phyloP scores from a whole-genome alignment of 1,140 invertebrate species.

The Tribolium madens region DNA sequence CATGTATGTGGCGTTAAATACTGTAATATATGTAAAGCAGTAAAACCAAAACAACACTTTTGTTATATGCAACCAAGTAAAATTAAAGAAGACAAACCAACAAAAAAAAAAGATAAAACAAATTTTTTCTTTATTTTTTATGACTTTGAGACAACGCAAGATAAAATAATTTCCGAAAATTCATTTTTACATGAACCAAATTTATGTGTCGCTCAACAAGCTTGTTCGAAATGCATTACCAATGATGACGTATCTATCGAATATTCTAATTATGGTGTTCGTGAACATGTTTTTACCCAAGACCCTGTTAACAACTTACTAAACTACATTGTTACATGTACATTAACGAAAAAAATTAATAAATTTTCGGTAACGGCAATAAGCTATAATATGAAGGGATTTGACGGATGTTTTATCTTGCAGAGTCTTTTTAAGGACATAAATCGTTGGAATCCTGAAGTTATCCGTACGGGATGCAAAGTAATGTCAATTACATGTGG shows the following conservation, averaged over 20 bases:
- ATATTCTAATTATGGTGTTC: conserved; percentile 19
- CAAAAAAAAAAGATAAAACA: conserved; percentile 10
- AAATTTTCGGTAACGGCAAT: conserved; percentile 20
- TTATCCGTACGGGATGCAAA: conserved; percentile 32
- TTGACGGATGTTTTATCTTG: conserved; percentile 33
- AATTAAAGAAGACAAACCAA: not conserved
- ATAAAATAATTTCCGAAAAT: conserved; percentile 25
- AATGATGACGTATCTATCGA: not conserved
- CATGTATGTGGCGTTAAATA: conserved; percentile 32
- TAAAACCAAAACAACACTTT: conserved; percentile 31
- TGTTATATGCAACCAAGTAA: conserved; percentile 42
- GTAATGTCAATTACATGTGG: conserved; percentile 27
- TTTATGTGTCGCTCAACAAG: conserved; percentile 30
- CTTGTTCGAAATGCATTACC: conserved; percentile 33
- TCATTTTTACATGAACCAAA: conserved; percentile 32
- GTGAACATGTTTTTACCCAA: not conserved
- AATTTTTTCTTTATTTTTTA: conserved; percentile 47
- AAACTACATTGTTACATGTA: not conserved
- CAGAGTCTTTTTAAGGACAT: not conserved
- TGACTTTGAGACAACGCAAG: conserved; percentile 47
- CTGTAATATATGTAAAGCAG: conserved; percentile 32
- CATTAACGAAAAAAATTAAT: not conserved
- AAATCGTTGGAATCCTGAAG: conserved; percentile 9
- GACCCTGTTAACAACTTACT: not conserved
- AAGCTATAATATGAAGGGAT: conserved; percentile 16